Base-by-base conservation (phyloP, 2,113 vertebrate species). In the Cynocephalus volans region DNA sequence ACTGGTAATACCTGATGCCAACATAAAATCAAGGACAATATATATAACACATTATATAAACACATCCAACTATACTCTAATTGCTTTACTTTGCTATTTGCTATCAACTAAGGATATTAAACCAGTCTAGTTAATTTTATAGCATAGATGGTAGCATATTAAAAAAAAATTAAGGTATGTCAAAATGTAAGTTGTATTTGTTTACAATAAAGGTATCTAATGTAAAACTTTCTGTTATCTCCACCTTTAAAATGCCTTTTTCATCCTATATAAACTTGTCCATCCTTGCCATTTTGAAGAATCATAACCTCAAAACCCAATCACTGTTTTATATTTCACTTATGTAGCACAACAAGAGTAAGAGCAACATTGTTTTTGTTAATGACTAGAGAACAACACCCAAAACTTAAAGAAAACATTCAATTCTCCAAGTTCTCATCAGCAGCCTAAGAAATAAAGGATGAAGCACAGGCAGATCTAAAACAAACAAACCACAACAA, bases 101-200 rank as follows among this genome's bases (percentile, higher is more conserved):
- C 9, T 84, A 31, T 17, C 6, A 88, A 80, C 26, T 73, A 69
- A 85, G 7, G 12, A 50, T 95, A 60, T n/a, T 67, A 65, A 52
- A 48, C 4, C 76, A 79, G 1, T 10, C 13, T 79, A 62, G 5
- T 48, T 56, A 60, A 75, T 54, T 93, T 83, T 48, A 65, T 11
- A 73, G 28, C 3, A 41, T 17, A 50, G 6, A 0, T 12, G 28
- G 0, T 1, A 65, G 4, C 17, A 28, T 60, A 76, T 56, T 26
- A 79, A 64, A 92, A 41, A 41, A 41, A 84, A 90, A 93, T 84
- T 58, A 88, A 77, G 11, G 23, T 62, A 58, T 88, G 15, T 31
- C 17, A 70, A 48, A 50, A 52, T 36, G 3, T 19, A 83, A 41
- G 8, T 81, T 48, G 50, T 82, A 58, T 77, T 85, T 36, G n/a